Conservation (phyloP, 1,140 invertebrate species). For the Listronotus bonariensis region DNA sequence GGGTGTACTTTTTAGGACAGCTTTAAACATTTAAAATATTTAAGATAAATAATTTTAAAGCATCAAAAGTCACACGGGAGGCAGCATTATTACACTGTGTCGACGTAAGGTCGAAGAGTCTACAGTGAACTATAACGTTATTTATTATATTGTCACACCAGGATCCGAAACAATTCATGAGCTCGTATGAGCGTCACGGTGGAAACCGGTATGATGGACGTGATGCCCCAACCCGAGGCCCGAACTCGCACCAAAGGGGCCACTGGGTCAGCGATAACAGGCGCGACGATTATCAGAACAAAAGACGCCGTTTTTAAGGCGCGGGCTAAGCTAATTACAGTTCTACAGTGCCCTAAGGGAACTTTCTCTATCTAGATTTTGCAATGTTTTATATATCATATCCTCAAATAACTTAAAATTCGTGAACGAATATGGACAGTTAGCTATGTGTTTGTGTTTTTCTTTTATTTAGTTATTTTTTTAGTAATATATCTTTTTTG, state of each 20-base stretch:
- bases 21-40: background rate
- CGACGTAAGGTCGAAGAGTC: slow-evolving; percentile 21
- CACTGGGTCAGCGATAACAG: slow-evolving; percentile 54
- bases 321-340: too few relatives aligned
- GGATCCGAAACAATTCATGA: slow-evolving; percentile 48
- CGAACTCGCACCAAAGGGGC: slow-evolving; percentile 37
- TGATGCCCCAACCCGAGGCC: slow-evolving; percentile 60
- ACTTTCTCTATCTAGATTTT: too few relatives aligned
- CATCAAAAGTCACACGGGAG: slow-evolving; percentile 6
- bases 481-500: too few relatives aligned
- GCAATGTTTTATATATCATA: background rate
- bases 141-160: slow-evolving; percentile 82
- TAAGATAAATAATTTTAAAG: slow-evolving; percentile 18
- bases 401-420: background rate
- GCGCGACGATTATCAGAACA: slow-evolving; percentile 55
- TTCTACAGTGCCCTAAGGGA: too few relatives aligned
- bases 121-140: slow-evolving; percentile 78
- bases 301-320: slow-evolving; percentile 44
- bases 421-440: background rate
- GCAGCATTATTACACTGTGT: slow-evolving; percentile 7
- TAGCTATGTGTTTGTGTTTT: too few relatives aligned
- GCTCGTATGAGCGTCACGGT: slow-evolving; percentile 40
- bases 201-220: slow-evolving; percentile 66
- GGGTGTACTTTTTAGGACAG: too few relatives aligned
- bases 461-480: too few relatives aligned